Conservation (phyloP, 2,797 vertebrate genomes). For the Malurus leucopterus region DNA sequence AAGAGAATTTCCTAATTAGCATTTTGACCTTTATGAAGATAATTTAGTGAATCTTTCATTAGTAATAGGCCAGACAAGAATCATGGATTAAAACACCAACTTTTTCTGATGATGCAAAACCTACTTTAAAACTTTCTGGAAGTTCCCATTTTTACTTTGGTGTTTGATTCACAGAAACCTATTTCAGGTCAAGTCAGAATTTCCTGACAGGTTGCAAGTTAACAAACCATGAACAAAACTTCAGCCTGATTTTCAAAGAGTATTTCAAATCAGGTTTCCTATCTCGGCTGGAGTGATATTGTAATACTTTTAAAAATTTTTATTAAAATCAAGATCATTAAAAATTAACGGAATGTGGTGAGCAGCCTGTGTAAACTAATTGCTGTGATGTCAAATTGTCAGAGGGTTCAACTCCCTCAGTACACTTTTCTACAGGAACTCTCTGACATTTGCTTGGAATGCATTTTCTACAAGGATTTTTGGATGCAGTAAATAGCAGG, state of each 20-base stretch:
- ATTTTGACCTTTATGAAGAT: slow-evolving; percentile 67
- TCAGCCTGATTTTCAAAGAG: background rate
- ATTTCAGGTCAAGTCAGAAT: background rate
- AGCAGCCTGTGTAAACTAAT: background rate
- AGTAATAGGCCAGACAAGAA: slow-evolving; percentile 35
- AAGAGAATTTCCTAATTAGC: slow-evolving; percentile 62
- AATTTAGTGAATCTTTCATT: slow-evolving; percentile 61
- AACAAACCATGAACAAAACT: background rate
- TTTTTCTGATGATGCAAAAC: slow-evolving; percentile 20
- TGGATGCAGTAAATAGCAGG: background rate
- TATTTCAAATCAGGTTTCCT: background rate
- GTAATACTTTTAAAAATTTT: background rate
- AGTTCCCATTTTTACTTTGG: background rate
- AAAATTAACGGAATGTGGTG: background rate
- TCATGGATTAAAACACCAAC: slow-evolving; percentile 13
- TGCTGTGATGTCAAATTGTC: background rate
- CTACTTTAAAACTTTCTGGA: background rate
- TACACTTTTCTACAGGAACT: background rate
- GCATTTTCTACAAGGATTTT: background rate
- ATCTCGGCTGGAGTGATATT: background rate
- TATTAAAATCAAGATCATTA: background rate
- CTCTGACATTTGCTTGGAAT: background rate
- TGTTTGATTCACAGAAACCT: background rate
- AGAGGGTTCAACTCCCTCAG: background rate
- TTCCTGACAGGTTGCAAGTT: background rate